Conservation (phyloP, 2,113 vertebrate species). For the Peromyscus polionotus region DNA sequence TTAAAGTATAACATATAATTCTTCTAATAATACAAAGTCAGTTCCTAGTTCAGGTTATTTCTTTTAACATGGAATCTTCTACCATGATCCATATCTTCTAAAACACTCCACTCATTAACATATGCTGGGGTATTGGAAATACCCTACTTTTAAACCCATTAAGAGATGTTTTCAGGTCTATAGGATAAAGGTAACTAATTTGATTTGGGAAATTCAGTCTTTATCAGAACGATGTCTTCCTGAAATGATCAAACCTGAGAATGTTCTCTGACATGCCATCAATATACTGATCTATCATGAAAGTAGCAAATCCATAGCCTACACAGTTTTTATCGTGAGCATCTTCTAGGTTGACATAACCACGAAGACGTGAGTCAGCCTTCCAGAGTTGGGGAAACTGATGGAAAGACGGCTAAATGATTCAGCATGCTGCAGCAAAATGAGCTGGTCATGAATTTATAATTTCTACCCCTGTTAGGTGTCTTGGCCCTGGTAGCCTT, state of each 20-base stretch:
- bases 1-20: constrained; percentile 6
- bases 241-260: not conserved
- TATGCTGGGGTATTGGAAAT: not conserved
- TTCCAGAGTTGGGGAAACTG: constrained; percentile 77
- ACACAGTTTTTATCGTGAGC: not conserved
- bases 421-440: constrained; percentile 79
- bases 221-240: constrained; percentile 31
- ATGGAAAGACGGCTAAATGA: constrained; percentile 77
- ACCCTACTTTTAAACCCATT: constrained; percentile 28
- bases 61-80: constrained; percentile 40
- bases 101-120: not conserved
- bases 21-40: constrained; percentile 47
- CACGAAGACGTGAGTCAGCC: constrained; percentile 68
- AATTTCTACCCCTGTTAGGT: constrained; percentile 54
- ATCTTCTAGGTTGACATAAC: constrained; percentile 58
- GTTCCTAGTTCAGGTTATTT: constrained; percentile 12
- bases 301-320: constrained; percentile 1
- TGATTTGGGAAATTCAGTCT: constrained; percentile 5
- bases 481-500: constrained; percentile 8
- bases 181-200: constrained; percentile 32
- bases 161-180: not conserved
- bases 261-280: not conserved
- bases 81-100: constrained; percentile 23
- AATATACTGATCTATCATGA: not conserved
- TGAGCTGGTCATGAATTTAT: constrained; percentile 69